phyloP scores from a whole-genome alignment of 1,140 invertebrate species.

The Meloidogyne exigua region DNA sequence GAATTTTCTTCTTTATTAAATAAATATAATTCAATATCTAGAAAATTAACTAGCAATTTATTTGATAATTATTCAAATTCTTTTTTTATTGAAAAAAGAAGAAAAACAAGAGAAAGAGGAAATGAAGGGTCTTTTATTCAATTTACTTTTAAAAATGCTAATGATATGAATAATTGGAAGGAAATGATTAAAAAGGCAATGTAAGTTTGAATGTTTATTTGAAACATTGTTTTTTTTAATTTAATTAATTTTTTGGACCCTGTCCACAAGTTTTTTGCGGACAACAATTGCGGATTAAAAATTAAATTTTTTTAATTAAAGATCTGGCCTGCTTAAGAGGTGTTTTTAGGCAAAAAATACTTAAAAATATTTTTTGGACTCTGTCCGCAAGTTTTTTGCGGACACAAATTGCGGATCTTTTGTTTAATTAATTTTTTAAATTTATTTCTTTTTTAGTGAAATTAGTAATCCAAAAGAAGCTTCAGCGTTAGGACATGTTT shows the following conservation, averaged over 20 bases:
- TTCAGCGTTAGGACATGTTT: slow-evolving; percentile 24
- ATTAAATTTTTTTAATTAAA: no score
- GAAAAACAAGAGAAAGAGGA: not conserved
- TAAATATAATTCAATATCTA: slow-evolving; percentile 34
- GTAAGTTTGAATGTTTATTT: no score
- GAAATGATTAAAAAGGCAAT: slow-evolving; percentile 37
- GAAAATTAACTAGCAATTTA: slow-evolving; percentile 41
- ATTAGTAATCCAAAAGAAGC: slow-evolving; percentile 33
- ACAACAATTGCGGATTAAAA: no score
- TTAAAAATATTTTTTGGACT: no score
- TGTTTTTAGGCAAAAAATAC: no score
- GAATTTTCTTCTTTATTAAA: slow-evolving; percentile 15
- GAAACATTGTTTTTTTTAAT: not conserved
- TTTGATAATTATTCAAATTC: slow-evolving; percentile 32
- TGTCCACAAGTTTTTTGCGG: not conserved
- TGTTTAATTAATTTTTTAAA: slow-evolving; percentile 23
- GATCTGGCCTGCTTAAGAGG: no score
- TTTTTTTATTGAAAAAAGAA: not conserved
- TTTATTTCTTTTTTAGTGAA: slow-evolving; percentile 32
- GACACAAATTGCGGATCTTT: slow-evolving; percentile 12
- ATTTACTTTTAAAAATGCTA: slow-evolving; percentile 33
- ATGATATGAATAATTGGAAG: slow-evolving; percentile 45
- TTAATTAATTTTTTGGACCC: not conserved
- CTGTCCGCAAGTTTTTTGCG: not conserved
- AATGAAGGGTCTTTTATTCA: slow-evolving; percentile 22